Evolutionary conservation across 2,888 invertebrate genomes (phyloP), one percentile per base, ranked within the genome.

Genomic region (Pelosia muscerda): DNA sequence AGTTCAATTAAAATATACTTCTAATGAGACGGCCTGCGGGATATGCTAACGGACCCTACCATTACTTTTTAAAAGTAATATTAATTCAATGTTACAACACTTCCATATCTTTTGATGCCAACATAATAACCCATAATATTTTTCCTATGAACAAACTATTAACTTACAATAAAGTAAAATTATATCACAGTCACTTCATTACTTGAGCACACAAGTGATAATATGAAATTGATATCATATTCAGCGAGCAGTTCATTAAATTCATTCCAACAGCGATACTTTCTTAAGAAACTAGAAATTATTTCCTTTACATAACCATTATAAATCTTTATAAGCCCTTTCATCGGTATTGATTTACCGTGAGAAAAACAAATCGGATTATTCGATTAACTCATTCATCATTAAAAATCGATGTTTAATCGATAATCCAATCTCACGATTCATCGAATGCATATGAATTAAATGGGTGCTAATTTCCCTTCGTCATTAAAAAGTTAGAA

Each of bases 381-480:
- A 49, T n/a, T n/a, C 49, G 49, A 74, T 81, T 69, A 67, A 63
- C 66, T 81, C 69, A 74, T 71, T 59, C 53, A 62, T 78, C 66
- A 73, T 79, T 81, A 79, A 60, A 61, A 68, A 60, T 72, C 71
- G 71, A 77, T 77, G 67, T 66, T 28, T 65, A 71, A 76, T 68
- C 70, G 68, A 61, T 73, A 70, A 74, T 78, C 69, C 38, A 55
- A 76, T 79, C 74, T 66, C 75, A 69, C 71, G 71, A 72, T 54
- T 67, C 26, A 63, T 63, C 63, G 59, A 60, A 61, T 54, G 34
- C 69, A 57, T 34, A 63, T 2, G 63, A 19, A 75, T 71, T 70
- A 80, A 81, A 74, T 72, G 60, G 65, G 56, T 54, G 60, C 57
- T 69, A 78, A 79, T 79, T 78, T 81, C 79, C 81, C 71, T 67